Evolutionary conservation across 2,113 vertebrate genomes (phyloP), one percentile per base, ranked within the genome.

Genomic region (Blennius ocellaris): DNA sequence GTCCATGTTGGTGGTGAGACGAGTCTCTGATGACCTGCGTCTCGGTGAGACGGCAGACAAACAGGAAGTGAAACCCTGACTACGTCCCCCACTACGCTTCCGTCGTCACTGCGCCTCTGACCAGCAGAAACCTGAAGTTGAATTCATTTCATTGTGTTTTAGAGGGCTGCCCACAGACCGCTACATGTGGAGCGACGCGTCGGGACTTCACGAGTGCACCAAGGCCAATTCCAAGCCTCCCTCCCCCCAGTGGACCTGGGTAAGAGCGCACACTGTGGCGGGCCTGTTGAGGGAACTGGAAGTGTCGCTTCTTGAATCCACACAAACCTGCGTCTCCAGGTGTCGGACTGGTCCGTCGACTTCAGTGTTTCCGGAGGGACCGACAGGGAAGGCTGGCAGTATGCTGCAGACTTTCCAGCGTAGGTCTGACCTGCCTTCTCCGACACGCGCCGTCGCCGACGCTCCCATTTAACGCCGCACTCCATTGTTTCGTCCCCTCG

Each of bases 121-220:
- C 21, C 21, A 30, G 2, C 21, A 30, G 21, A 30, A 30, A 4
- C 4, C 4, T 30, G 2, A 30, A 30, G 21, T 30, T 30, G 21
- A 30, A 44, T 30, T 61, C 10, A 69, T 30, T 40, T 47, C 5
- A 21, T 47, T 52, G 7, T 38, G 55, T 77, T 73, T 3, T 90
- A 99, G 98, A 83, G 97, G 98, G n/a, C 94, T 99, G 38, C 96
- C 96, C 16, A 99, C 98, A 0, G 98, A 99, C 87, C 94, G 97
- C 48, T 97, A 96, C 76, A 99, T 99, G 98, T 99, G 98, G 98
- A 99, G 98, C 0, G 96, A 99, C 5, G 96, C 93, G 0, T 94
- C 96, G 0, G 98, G 98, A 14, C 91, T 98, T 11, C 96, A 96
- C 17, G 97, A 99, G 76, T 95, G 97, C 70, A 98, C 97, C 17